Conservation (phyloP, 2,888 invertebrate species). For the Drosophila diplacantha region DNA sequence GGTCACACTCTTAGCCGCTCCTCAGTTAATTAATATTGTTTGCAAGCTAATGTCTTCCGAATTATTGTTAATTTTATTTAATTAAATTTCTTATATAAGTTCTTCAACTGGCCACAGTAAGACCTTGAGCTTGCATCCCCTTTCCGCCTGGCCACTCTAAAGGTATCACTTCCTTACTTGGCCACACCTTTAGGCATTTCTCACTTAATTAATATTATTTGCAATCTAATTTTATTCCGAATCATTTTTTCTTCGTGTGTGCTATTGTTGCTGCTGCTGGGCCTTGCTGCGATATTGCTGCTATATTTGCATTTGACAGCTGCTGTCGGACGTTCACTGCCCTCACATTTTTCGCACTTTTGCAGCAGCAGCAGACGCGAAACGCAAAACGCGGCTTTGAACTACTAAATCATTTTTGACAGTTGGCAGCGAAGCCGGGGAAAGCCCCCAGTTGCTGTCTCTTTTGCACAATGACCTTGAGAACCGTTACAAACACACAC, state of each 20-base stretch:
- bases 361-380: conserved; percentile 28
- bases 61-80: neutral
- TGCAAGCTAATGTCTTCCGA: neutral
- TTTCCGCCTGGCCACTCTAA: neutral
- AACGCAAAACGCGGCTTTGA: conserved; percentile 71
- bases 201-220: neutral
- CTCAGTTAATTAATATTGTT: neutral
- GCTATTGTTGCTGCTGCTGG: conserved; percentile 26
- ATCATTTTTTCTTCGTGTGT: conserved; percentile 7
- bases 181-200: neutral
- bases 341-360: conserved; percentile 49
- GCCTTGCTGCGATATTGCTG: conserved; percentile 17
- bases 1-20: neutral
- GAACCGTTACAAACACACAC: conserved; percentile 63
- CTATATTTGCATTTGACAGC: conserved; percentile 61
- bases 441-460: conserved; percentile 62
- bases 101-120: neutral
- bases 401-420: conserved; percentile 74
- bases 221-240: neutral
- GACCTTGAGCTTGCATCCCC: neutral
- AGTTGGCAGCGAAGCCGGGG: conserved; percentile 68
- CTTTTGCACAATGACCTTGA: conserved; percentile 17
- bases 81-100: too few relatives aligned
- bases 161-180: neutral
- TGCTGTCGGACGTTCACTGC: conserved; percentile 37